Percentiles rank a stretch among this genome's conserved stretches.
Evolutionary conservation across 2,888 invertebrate species (phyloP).

Genomic region (Strigamia maritima): DNA sequence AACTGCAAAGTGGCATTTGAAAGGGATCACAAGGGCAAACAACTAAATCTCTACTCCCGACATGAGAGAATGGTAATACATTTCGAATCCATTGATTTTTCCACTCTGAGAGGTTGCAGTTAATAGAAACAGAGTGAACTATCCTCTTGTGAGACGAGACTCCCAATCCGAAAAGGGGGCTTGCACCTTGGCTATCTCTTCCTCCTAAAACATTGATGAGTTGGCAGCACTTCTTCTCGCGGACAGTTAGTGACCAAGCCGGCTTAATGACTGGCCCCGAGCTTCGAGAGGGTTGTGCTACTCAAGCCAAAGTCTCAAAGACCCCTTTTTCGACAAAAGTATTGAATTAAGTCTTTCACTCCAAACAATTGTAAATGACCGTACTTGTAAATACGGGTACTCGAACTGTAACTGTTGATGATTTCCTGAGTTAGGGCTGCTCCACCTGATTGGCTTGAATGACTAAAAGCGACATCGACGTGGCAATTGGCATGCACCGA

Average conservation of each 20-base stretch:
- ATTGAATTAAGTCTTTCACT: slow-evolving; percentile 8
- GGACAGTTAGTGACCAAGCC: slow-evolving; percentile 10
- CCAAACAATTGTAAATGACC: background rate
- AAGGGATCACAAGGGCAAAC: slow-evolving; percentile 15
- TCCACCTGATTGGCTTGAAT: no score
- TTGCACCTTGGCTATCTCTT: slow-evolving; percentile 16
- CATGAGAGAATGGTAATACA: slow-evolving; percentile 22
- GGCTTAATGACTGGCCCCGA: slow-evolving; percentile 19
- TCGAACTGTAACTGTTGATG: no score
- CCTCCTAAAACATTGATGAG: slow-evolving; percentile 12
- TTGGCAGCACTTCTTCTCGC: background rate
- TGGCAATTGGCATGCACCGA: no score
- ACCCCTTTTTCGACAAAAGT: background rate
- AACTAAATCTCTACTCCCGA: slow-evolving; percentile 15
- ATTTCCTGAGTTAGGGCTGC: no score
- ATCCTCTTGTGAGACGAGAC: background rate
- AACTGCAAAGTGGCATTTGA: slow-evolving; percentile 23
- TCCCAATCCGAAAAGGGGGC: background rate
- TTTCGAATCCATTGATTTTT: slow-evolving; percentile 23
- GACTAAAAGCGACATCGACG: no score
- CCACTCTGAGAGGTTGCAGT: slow-evolving; percentile 14
- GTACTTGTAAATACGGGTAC: no score
- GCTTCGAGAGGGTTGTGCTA: background rate
- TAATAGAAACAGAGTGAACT: slow-evolving; percentile 23
- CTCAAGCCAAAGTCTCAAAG: background rate